Evolutionary conservation across 2,888 invertebrate species (phyloP).

Genomic region (Drosophila ezoana): DNA sequence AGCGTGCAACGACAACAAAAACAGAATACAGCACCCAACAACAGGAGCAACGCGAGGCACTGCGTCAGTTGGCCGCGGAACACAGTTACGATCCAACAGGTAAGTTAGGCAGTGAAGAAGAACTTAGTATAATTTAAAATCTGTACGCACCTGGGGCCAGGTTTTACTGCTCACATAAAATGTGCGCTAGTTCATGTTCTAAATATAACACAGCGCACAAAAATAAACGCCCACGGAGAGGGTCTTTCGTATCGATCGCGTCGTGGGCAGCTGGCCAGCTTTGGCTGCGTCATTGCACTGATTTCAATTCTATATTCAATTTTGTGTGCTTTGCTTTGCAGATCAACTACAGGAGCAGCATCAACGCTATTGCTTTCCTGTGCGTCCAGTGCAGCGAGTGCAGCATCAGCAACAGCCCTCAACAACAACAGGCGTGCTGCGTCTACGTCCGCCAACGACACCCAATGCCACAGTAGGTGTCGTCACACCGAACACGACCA

Average conservation of each 20-base stretch:
- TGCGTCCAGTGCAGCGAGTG: conserved; percentile 83
- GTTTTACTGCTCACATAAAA: conserved; percentile 31
- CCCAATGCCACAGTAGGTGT: conserved; percentile 79
- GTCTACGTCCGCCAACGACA: conserved; percentile 67
- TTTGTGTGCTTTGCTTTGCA: conserved; percentile 33
- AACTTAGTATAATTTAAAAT: conserved; percentile 1
- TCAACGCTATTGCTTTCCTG: conserved; percentile 84
- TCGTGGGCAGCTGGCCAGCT: conserved; percentile 59
- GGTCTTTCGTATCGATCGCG: conserved; percentile 32
- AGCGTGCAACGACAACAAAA: conserved; percentile 50
- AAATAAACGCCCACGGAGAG: conserved; percentile 70
- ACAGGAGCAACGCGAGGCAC: conserved; percentile 54
- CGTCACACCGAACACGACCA: conserved; percentile 82
- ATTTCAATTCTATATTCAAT: conserved; percentile 15
- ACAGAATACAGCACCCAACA: conserved; percentile 47
- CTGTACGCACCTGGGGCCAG: conserved; percentile 44
- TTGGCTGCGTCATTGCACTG: conserved; percentile 45
- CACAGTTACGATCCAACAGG: conserved; percentile 64
- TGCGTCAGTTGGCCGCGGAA: conserved; percentile 63
- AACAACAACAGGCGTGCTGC: conserved; percentile 44
- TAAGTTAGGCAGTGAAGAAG: conserved; percentile 21
- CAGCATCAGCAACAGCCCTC: conserved; percentile 62
- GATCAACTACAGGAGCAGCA: conserved; percentile 82
- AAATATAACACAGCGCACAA: conserved; percentile 59
- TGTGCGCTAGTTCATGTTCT: conserved; percentile 74